Evolutionary conservation across 2,797 vertebrate species (phyloP).

Genomic region (Cirrhinus mrigala): DNA sequence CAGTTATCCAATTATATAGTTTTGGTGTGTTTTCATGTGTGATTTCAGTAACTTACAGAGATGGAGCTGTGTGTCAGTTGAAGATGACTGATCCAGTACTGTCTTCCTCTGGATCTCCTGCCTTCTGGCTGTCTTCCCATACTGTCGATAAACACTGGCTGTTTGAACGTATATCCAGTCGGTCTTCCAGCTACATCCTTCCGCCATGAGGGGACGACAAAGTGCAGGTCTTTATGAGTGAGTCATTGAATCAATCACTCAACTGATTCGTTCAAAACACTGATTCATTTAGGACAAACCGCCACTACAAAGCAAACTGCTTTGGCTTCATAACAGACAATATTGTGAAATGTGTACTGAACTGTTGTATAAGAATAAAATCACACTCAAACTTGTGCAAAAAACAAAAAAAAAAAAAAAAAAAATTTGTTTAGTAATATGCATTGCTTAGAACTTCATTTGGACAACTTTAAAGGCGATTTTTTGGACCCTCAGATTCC

Average conservation of each 20-base stretch:
- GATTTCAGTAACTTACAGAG: neutral
- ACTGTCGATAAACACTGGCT: neutral
- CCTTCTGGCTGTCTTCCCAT: neutral
- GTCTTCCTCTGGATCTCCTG: neutral
- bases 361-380: neutral
- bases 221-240: neutral
- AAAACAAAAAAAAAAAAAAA: too few species aligned
- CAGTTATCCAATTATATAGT: too few species aligned
- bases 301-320: neutral
- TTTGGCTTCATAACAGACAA: neutral
- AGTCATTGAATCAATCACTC: neutral
- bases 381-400: neutral
- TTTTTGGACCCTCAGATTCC: too few species aligned
- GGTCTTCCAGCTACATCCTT: neutral
- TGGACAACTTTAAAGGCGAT: too few species aligned
- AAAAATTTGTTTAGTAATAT: too few species aligned
- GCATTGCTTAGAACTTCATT: too few species aligned
- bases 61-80: neutral
- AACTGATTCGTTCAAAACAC: neutral
- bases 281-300: neutral
- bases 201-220: neutral
- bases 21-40: neutral
- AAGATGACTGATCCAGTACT: neutral
- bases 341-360: neutral
- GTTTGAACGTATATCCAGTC: neutral